Evolutionary conservation across 2,888 invertebrate species (phyloP).

Genomic region (Polyploca ridens): DNA sequence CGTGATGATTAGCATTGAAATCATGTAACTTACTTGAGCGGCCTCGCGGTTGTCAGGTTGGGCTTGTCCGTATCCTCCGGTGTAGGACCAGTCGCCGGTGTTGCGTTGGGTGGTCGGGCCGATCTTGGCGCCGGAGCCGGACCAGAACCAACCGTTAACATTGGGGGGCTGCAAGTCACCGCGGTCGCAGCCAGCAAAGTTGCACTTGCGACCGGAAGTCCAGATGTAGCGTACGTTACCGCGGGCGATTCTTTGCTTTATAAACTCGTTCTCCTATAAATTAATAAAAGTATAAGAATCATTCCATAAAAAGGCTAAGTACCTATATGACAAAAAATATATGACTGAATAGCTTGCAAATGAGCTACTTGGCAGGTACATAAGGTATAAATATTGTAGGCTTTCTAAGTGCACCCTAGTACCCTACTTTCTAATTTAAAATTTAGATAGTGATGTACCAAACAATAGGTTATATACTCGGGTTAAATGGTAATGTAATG

Average conservation of each 20-base stretch:
- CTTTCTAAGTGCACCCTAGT: not conserved
- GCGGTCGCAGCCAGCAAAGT: constrained; percentile 95
- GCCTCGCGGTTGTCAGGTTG: constrained; percentile 97
- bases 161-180: constrained; percentile 93
- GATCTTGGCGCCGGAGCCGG: constrained; percentile 95
- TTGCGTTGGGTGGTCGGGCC: constrained; percentile 94
- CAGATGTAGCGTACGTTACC: constrained; percentile 93
- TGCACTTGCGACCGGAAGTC: constrained; percentile 96
- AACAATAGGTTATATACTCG: not conserved
- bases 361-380: not conserved
- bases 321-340: not conserved
- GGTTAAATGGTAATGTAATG: not conserved
- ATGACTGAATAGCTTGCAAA: not conserved
- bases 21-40: constrained; percentile 86
- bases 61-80: constrained; percentile 94
- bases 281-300: not conserved
- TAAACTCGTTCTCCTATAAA: constrained; percentile 91
- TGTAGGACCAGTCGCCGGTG: constrained; percentile 95
- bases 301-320: not conserved
- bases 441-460: not conserved
- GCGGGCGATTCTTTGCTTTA: constrained; percentile 93
- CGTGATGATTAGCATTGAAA: not conserved
- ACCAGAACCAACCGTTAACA: constrained; percentile 97
- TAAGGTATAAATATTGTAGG: not conserved
- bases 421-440: not conserved